Conservation (phyloP, 2,113 vertebrate genomes). For the Bubo blakistoni region DNA sequence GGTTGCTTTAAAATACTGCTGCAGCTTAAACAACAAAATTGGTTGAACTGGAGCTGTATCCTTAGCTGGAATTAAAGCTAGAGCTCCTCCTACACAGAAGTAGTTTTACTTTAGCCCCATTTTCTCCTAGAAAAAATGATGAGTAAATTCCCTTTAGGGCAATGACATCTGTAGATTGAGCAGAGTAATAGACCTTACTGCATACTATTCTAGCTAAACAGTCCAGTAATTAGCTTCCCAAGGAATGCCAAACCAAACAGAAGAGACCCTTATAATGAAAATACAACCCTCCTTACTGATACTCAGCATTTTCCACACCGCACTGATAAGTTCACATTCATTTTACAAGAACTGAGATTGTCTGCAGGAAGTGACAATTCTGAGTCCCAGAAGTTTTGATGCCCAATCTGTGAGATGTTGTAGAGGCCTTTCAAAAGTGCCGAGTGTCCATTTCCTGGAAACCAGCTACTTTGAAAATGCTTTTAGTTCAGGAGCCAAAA, state of each 20-base stretch:
- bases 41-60: background rate
- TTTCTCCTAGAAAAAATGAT: background rate
- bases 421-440: background rate
- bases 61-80: background rate
- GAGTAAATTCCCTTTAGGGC: background rate
- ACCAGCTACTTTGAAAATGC: background rate
- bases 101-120: background rate
- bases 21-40: background rate
- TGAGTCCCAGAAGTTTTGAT: background rate
- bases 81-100: background rate
- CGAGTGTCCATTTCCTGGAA: background rate
- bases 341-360: background rate
- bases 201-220: background rate
- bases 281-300: background rate
- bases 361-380: background rate
- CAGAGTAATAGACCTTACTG: background rate
- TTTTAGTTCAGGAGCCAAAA: background rate
- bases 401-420: background rate
- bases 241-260: background rate
- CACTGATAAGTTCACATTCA: rapidly evolving
- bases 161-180: background rate
- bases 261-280: background rate
- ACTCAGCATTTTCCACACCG: background rate
- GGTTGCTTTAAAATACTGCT: background rate
- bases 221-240: background rate